Conservation (phyloP, 2,797 vertebrate genomes). For the Typhlichthys subterraneus region DNA sequence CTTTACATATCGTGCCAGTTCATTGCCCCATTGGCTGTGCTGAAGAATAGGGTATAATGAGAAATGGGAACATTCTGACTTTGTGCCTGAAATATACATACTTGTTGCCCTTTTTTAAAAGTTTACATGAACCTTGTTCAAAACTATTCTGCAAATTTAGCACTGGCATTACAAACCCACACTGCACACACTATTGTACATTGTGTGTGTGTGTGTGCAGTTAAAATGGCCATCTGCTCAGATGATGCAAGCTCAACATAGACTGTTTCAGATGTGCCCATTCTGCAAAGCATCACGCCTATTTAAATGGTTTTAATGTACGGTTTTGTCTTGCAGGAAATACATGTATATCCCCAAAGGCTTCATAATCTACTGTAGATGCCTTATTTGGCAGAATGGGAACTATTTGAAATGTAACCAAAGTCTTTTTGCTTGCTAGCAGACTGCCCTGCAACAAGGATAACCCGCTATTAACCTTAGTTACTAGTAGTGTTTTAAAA, state of each 20-base stretch:
- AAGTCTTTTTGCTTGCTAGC: conserved; percentile 36
- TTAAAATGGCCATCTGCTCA: conserved; percentile 9
- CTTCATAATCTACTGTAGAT: conserved; percentile 6
- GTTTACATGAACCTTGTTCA: conserved; percentile 73
- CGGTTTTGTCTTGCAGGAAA: conserved; percentile 44
- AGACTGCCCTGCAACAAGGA: conserved; percentile 48
- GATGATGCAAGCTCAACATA: neutral
- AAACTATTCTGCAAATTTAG: conserved; percentile 36
- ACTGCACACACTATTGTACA: conserved; percentile 5
- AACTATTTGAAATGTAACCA: conserved; percentile 46
- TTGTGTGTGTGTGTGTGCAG: conserved; percentile 1
- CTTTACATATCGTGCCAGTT: conserved; percentile 53
- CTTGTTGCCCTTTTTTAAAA: conserved; percentile 61
- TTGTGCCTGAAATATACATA: conserved; percentile 62
- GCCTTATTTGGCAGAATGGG: conserved; percentile 39
- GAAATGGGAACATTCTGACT: conserved; percentile 33
- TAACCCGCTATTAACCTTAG: conserved; percentile 41
- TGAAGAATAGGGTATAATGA: conserved; percentile 40
- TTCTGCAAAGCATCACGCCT: conserved; percentile 29
- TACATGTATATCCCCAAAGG: conserved; percentile 12
- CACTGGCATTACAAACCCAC: conserved; percentile 38
- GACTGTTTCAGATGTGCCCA: neutral
- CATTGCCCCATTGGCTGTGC: conserved; percentile 38
- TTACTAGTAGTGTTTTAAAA: conserved; percentile 22
- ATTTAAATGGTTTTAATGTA: conserved; percentile 55